Conservation (phyloP, 2,113 vertebrate species). For the Petrocephalus microphthalmus region DNA sequence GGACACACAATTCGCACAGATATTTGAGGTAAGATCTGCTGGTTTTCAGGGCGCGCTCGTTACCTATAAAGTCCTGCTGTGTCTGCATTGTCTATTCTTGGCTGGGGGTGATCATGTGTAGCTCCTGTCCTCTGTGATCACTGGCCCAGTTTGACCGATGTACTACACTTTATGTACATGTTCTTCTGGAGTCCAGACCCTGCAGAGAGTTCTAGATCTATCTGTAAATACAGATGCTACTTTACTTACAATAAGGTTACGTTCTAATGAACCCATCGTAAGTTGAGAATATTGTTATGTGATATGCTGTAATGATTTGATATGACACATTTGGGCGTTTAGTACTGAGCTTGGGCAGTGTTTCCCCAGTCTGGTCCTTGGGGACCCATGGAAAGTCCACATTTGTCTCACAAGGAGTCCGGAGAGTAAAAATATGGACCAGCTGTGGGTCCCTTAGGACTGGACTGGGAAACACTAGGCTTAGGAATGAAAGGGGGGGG, state of each 20-base stretch:
- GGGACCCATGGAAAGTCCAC: too few species aligned
- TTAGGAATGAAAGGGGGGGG: neutral
- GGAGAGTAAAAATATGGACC: too few species aligned
- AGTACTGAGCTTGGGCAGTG: neutral
- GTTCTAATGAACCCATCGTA: neutral
- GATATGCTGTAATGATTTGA: neutral
- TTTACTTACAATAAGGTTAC: neutral
- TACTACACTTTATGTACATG: neutral
- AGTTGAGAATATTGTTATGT: neutral
- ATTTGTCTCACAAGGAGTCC: too few species aligned
- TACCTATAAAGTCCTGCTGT: neutral
- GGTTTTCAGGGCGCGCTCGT: neutral
- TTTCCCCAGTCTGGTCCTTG: too few species aligned
- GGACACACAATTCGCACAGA: slow-evolving; percentile 97
- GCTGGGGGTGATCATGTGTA: neutral
- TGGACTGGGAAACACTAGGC: neutral
- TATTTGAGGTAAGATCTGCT: slow-evolving; percentile 82
- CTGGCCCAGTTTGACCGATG: neutral
- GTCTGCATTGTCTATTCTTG: neutral
- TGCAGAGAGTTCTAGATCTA: neutral
- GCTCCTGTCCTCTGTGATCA: neutral
- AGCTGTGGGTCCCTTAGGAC: too few species aligned
- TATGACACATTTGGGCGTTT: neutral
- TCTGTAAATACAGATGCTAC: neutral
- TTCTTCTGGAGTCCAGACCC: neutral